Evolutionary conservation across 1,140 invertebrate species (phyloP).

Genomic region (Drosophila lini): DNA sequence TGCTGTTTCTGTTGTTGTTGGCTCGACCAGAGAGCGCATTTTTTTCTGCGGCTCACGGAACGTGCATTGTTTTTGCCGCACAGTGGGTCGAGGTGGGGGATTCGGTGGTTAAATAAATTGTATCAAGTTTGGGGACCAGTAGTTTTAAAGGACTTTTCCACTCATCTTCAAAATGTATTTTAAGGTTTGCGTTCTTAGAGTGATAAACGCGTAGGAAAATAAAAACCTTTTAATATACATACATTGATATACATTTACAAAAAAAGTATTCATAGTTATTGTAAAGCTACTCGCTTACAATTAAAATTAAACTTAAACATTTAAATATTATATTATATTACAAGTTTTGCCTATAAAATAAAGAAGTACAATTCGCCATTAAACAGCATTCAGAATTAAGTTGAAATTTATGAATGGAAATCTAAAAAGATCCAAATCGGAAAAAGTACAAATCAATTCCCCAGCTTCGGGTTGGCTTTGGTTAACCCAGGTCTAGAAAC

Average conservation of each 20-base stretch:
- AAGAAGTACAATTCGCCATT: neutral
- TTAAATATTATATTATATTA: too few species aligned
- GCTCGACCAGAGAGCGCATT: conserved; percentile 56
- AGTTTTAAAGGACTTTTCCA: neutral
- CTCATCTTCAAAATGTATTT: neutral
- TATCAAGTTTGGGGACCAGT: neutral
- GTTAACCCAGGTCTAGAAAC: conserved; percentile 29
- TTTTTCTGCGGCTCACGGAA: conserved; percentile 63
- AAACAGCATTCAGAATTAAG: neutral
- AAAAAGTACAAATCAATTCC: conserved; percentile 9
- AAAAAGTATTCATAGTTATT: neutral
- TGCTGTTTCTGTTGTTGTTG: conserved; percentile 19
- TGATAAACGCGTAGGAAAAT: neutral
- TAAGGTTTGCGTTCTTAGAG: too few species aligned
- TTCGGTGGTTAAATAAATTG: neutral
- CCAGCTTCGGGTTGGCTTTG: conserved; percentile 9
- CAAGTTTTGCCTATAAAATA: too few species aligned
- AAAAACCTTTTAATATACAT: neutral
- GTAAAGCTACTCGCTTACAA: too few species aligned
- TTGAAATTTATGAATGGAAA: neutral
- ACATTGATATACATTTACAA: neutral
- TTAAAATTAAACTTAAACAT: too few species aligned
- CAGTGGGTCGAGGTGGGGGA: conserved; percentile 38
- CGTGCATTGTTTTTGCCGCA: conserved; percentile 77
- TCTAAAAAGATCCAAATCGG: neutral